Conservation (phyloP, 2,113 vertebrate genomes). For the Fukomys damarensis region DNA sequence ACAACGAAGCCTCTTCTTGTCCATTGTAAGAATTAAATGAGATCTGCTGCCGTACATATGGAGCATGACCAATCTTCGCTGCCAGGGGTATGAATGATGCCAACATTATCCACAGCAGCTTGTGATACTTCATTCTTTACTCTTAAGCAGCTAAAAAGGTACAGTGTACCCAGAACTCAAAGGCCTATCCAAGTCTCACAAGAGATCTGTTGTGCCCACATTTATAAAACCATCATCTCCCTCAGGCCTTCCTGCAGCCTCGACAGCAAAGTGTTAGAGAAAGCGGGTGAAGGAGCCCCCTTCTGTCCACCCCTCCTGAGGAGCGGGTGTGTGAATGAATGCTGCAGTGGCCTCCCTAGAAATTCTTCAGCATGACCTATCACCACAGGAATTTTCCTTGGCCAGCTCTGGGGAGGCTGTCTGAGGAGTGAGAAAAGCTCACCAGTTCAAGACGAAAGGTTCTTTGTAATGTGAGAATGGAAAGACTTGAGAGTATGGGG, state of each 20-base stretch:
- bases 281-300: constrained; percentile 34
- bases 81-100: not conserved
- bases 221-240: constrained; percentile 25
- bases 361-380: constrained; percentile 47
- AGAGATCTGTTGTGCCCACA: constrained; percentile 29
- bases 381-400: constrained; percentile 64
- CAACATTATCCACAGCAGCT: not conserved
- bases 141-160: not conserved
- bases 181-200: not conserved
- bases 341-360: constrained; percentile 29
- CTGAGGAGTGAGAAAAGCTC: constrained; percentile 54
- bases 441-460: constrained; percentile 15
- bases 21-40: not conserved
- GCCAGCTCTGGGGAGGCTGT: constrained; percentile 10
- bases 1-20: not conserved
- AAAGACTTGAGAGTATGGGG: not conserved
- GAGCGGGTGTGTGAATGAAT: not conserved
- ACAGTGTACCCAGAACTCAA: constrained; percentile 46
- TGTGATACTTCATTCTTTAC: not conserved
- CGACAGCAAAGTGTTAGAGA: not conserved
- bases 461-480: constrained; percentile 54
- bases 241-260: not conserved
- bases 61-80: not conserved
- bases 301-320: not conserved
- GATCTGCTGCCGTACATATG: not conserved